These are phyloP conservation scores for Trissolcus japonicus DNA, from an alignment of 2,888 invertebrate genomes.

Conservation along the genomic window DNA sequence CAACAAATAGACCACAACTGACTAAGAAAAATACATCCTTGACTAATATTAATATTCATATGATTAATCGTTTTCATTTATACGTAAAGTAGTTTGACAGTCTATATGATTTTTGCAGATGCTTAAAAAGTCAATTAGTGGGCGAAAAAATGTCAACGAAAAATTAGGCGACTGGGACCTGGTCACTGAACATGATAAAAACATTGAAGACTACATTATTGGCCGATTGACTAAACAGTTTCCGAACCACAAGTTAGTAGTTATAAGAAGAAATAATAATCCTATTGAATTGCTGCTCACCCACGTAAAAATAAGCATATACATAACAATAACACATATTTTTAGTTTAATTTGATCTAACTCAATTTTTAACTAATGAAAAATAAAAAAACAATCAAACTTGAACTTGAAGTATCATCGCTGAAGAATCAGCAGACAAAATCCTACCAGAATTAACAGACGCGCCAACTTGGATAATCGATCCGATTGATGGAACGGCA, in stretches of 20 bases:
- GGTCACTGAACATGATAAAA: slow-evolving; percentile 88
- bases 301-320: neutral
- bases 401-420: slow-evolving; percentile 81
- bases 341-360: neutral
- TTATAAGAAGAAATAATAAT: neutral
- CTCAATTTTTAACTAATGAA: neutral
- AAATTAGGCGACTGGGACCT: slow-evolving; percentile 85
- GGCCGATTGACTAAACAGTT: slow-evolving; percentile 79
- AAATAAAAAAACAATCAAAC: neutral
- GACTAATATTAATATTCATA: neutral
- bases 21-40: slow-evolving; percentile 5
- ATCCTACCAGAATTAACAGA: slow-evolving; percentile 82
- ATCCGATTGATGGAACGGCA: slow-evolving; percentile 93
- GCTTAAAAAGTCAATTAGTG: slow-evolving; percentile 64
- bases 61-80: neutral
- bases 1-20: neutral
- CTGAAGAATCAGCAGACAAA: slow-evolving; percentile 83
- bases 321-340: neutral
- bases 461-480: slow-evolving; percentile 90
- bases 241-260: slow-evolving; percentile 80
- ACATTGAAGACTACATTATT: slow-evolving; percentile 85
- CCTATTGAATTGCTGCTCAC: no score
- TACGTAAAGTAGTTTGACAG: neutral
- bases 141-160: slow-evolving; percentile 75
- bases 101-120: slow-evolving; percentile 60